Evolutionary conservation across 2,888 invertebrate species (phyloP).

Genomic region (Aleiodes leptofemur): DNA sequence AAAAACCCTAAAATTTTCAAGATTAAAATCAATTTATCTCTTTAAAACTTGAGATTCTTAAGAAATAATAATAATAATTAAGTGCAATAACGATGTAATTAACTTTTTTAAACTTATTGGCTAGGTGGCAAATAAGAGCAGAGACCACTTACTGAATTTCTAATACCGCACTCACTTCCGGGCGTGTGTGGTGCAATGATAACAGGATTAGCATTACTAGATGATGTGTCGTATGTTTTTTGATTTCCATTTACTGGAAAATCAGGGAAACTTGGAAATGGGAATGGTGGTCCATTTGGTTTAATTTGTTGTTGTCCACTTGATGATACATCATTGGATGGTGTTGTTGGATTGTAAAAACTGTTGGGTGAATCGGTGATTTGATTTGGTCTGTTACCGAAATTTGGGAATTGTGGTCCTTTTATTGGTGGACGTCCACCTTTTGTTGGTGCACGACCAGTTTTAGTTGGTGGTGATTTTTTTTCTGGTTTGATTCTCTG

Average conservation of each 20-base stretch:
- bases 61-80: constrained; percentile 10
- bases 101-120: too few relatives aligned
- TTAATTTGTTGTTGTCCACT: neutral
- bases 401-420: constrained; percentile 7
- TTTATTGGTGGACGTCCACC: constrained; percentile 32
- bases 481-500: constrained; percentile 62
- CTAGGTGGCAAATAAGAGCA: constrained; percentile 31
- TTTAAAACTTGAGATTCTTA: neutral
- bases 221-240: constrained; percentile 53
- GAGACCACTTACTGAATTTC: constrained; percentile 69
- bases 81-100: too few relatives aligned
- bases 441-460: constrained; percentile 41
- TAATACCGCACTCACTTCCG: constrained; percentile 71
- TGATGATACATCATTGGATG: constrained; percentile 10
- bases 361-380: constrained; percentile 28
- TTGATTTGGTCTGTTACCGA: constrained; percentile 44
- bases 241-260: constrained; percentile 55
- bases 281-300: neutral
- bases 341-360: constrained; percentile 27
- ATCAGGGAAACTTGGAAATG: constrained; percentile 49
- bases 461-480: constrained; percentile 48
- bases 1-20: too few relatives aligned
- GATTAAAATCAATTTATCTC: too few relatives aligned
- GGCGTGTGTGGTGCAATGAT: constrained; percentile 60
- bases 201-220: constrained; percentile 55